Conservation (phyloP, 2,113 vertebrate species). For the Centropus bengalensis region DNA sequence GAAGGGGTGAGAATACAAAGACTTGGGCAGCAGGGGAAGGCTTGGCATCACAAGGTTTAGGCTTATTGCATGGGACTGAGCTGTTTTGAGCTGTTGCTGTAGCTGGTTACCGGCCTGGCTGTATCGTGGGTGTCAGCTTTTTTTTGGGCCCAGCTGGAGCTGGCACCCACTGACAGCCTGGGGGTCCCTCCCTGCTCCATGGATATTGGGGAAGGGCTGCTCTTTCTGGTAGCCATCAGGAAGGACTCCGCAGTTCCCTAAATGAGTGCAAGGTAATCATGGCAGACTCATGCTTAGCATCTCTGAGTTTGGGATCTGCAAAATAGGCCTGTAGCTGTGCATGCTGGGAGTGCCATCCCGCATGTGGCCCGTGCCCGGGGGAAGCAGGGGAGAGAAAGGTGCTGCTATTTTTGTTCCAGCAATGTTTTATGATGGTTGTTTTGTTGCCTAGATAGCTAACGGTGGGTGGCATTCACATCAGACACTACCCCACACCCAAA, state of each 20-base stretch:
- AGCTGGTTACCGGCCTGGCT: fast-evolving
- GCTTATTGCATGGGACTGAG: neutral
- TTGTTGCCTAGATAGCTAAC: neutral
- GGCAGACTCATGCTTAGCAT: neutral
- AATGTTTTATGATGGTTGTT: neutral
- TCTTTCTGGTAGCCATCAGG: neutral
- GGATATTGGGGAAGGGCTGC: neutral
- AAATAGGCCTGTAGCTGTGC: neutral
- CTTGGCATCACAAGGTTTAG: fast-evolving
- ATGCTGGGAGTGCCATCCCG: neutral
- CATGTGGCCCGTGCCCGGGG: neutral
- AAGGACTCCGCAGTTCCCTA: neutral
- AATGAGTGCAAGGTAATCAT: neutral
- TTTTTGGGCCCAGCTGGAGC: neutral
- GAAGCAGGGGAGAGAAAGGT: neutral
- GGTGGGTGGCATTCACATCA: constrained; percentile 59
- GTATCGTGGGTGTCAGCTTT: neutral
- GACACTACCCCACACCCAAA: neutral
- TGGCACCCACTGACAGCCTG: neutral
- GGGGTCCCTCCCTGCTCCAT: neutral
- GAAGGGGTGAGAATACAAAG: neutral
- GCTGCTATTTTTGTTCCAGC: constrained; percentile 37
- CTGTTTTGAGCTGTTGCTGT: neutral
- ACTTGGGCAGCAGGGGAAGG: neutral
- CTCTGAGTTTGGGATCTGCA: neutral